Conservation (phyloP, 2,888 invertebrate species). For the Lamellibrachia columna region DNA sequence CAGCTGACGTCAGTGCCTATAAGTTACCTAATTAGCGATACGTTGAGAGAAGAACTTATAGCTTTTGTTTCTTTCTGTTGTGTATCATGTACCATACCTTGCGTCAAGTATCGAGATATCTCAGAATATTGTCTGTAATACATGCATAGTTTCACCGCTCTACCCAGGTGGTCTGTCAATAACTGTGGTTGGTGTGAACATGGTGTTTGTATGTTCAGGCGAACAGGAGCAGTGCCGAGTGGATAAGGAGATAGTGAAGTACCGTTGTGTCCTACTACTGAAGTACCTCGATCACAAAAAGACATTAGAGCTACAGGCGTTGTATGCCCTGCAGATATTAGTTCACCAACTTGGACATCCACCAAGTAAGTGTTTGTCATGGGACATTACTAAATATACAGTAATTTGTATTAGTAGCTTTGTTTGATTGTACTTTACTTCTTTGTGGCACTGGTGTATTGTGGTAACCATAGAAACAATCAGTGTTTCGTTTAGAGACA, state of each 20-base stretch:
- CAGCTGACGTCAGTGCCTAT: no score
- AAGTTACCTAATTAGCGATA: no score
- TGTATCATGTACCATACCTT: no score
- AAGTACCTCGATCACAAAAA: slow-evolving; percentile 76
- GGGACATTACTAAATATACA: background rate
- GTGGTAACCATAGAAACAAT: background rate
- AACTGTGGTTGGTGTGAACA: background rate
- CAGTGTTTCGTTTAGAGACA: background rate
- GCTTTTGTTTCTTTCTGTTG: no score
- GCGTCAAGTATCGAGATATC: no score
- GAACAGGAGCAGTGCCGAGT: slow-evolving; percentile 45
- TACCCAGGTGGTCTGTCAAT: background rate
- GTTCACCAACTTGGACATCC: slow-evolving; percentile 84
- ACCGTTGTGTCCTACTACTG: slow-evolving; percentile 72
- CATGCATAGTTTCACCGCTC: no score
- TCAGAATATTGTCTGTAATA: no score
- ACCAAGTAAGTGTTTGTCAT: slow-evolving; percentile 59
- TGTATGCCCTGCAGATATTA: slow-evolving; percentile 84
- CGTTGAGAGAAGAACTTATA: no score
- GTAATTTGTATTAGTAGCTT: background rate
- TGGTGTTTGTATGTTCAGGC: slow-evolving; percentile 24
- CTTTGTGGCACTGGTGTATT: background rate
- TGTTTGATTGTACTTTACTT: background rate
- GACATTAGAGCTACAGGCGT: slow-evolving; percentile 71
- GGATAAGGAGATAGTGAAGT: slow-evolving; percentile 59